Evolutionary conservation across 2,888 invertebrate species (phyloP).

Genomic region (Clivina fossor): DNA sequence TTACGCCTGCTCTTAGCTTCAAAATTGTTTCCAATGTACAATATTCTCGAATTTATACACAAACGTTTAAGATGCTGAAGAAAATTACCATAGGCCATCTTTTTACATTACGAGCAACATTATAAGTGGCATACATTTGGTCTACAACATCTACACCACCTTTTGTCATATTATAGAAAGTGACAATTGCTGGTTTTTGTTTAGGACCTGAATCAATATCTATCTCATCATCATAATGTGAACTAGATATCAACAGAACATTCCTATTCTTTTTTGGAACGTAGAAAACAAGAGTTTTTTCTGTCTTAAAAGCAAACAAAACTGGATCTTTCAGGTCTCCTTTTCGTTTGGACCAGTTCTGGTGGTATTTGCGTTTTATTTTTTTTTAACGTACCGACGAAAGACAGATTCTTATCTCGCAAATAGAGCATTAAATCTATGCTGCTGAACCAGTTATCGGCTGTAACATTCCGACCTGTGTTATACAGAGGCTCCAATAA

Average conservation of each 20-base stretch:
- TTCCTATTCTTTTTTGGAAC: slow-evolving; percentile 3
- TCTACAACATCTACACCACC: not conserved
- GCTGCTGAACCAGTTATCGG: slow-evolving; percentile 37
- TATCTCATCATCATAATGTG: too few relatives aligned
- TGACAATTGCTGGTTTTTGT: slow-evolving; percentile 6
- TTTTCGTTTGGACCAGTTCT: slow-evolving; percentile 3
- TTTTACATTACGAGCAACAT: not conserved
- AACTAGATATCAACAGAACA: too few relatives aligned
- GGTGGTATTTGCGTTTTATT: slow-evolving; percentile 8
- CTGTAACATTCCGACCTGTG: slow-evolving; percentile 34
- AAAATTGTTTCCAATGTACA: too few relatives aligned
- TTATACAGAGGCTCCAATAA: slow-evolving; percentile 4
- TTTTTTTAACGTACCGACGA: slow-evolving; percentile 9
- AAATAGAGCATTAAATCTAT: slow-evolving; percentile 32
- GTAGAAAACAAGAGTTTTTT: slow-evolving; percentile 2
- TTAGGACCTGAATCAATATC: too few relatives aligned
- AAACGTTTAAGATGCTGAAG: slow-evolving; percentile 5
- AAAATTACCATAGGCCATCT: slow-evolving; percentile 11
- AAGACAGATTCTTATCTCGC: slow-evolving; percentile 16
- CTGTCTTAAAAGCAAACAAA: slow-evolving; percentile 7
- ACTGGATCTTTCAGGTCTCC: slow-evolving; percentile 3
- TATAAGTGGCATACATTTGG: slow-evolving; percentile 7
- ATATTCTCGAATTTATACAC: too few relatives aligned
- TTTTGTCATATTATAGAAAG: slow-evolving; percentile 8
- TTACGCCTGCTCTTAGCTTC: too few relatives aligned